Percentiles rank a stretch among this genome's conserved stretches.
Evolutionary conservation across 2,888 invertebrate species (phyloP).

Genomic region (Meliscaeva auricollis): DNA sequence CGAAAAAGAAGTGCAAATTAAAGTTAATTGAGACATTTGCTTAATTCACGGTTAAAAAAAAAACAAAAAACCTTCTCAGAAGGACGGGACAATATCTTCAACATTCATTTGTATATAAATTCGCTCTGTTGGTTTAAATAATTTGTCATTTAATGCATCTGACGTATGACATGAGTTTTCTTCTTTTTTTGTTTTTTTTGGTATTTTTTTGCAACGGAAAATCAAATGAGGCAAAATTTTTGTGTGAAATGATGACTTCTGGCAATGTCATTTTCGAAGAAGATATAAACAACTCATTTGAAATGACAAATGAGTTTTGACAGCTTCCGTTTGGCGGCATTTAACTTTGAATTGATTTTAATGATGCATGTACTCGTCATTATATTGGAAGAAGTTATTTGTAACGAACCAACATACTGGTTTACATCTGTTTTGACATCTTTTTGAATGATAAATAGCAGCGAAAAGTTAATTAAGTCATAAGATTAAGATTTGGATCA

Average conservation of each 20-base stretch:
- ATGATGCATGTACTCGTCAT: conserved; percentile 41
- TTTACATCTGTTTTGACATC: background rate
- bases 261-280: conserved; percentile 37
- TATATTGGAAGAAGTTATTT: background rate
- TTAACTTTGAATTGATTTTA: conserved; percentile 70
- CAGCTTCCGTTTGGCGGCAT: conserved; percentile 72
- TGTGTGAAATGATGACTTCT: conserved; percentile 27
- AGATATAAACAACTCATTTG: conserved; percentile 20
- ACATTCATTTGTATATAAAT: background rate
- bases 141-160: background rate
- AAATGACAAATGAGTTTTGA: conserved; percentile 69
- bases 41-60: conserved; percentile 56
- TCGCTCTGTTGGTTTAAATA: conserved; percentile 13
- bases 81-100: conserved; percentile 19
- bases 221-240: conserved; percentile 51
- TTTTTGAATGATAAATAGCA: conserved; percentile 10
- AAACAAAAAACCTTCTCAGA: conserved; percentile 47
- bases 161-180: conserved; percentile 15
- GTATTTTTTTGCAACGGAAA: conserved; percentile 34
- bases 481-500: conserved; percentile 3
- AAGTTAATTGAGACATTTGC: conserved; percentile 74
- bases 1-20: conserved; percentile 61
- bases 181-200: background rate
- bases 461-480: conserved; percentile 23
- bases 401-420: background rate